These are phyloP conservation scores for Crax fasciolata DNA, from an alignment of 2,797 vertebrate species.

Conservation along the genomic window DNA sequence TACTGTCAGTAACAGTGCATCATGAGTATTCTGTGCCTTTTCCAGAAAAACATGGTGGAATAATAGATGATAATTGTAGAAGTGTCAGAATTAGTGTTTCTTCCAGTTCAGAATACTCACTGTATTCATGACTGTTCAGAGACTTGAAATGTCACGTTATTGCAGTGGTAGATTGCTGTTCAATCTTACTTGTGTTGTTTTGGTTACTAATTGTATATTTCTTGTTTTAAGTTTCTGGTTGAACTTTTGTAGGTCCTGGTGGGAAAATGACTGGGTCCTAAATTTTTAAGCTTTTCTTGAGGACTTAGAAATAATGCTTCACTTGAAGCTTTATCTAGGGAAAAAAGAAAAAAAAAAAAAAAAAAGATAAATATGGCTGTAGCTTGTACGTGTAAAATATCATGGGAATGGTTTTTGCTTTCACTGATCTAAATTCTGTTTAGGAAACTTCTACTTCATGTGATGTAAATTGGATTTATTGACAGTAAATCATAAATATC, in stretches of 20 bases:
- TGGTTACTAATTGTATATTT: background rate
- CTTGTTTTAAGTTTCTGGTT: background rate
- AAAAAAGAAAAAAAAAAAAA: no score
- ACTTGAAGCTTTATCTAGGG: no score
- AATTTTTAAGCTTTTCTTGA: background rate
- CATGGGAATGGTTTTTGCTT: background rate
- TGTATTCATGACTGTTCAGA: background rate
- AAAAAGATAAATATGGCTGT: background rate
- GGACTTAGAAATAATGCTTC: background rate
- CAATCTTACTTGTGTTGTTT: background rate
- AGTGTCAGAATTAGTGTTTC: background rate
- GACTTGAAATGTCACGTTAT: rapidly evolving
- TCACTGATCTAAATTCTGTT: background rate
- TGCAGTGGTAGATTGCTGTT: background rate
- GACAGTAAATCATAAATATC: background rate
- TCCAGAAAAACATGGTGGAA: background rate
- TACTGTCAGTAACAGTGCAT: background rate
- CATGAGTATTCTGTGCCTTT: background rate
- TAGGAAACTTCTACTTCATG: background rate
- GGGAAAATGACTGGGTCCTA: background rate
- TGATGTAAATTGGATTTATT: background rate
- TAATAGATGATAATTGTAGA: background rate
- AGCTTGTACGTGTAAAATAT: background rate
- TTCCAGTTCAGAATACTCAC: background rate
- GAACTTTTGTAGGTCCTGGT: background rate